These are phyloP conservation scores for Etheostoma cragini DNA, from an alignment of 2,113 vertebrate genomes.

Conservation along the genomic window DNA sequence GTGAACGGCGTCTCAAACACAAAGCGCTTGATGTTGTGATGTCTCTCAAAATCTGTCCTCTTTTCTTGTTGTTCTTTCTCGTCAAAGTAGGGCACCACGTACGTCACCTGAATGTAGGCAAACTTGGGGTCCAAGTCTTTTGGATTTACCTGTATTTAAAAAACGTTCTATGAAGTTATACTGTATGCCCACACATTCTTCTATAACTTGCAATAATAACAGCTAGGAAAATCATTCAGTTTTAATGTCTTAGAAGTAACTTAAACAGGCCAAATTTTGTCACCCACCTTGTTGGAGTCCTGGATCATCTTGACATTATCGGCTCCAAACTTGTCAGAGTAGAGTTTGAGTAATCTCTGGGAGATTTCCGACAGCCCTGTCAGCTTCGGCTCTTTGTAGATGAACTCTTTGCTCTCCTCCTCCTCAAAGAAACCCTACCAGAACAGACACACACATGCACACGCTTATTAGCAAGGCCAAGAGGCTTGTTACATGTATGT, in stretches of 20 bases:
- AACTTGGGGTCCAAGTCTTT: constrained; percentile 96
- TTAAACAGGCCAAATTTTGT: background rate
- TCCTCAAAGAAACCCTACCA: constrained; percentile 97
- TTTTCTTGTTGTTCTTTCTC: constrained; percentile 94
- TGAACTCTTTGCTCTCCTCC: constrained; percentile 98
- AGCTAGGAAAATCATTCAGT: background rate
- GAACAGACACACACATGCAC: constrained; percentile 53
- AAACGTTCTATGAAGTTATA: background rate
- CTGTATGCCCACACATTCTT: background rate
- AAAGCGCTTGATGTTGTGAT: constrained; percentile 96
- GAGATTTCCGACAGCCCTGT: constrained; percentile 98
- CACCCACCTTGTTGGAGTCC: constrained; percentile 95
- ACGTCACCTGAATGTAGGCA: constrained; percentile 98
- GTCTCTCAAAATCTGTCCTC: constrained; percentile 94
- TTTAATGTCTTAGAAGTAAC: background rate
- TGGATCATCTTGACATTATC: constrained; percentile 99
- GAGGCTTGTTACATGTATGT: background rate
- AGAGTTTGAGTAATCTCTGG: constrained; percentile 95
- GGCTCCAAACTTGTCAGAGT: constrained; percentile 97
- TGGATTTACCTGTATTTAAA: constrained; percentile 90
- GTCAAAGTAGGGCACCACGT: constrained; percentile 94
- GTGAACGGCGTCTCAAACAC: constrained; percentile 99
- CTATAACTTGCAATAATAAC: background rate
- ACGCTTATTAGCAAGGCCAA: constrained; percentile 8
- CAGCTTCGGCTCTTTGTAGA: constrained; percentile 98